Percentiles rank a stretch among this genome's conserved stretches.
These are phyloP conservation scores for Rhyacophila brunnea DNA, from an alignment of 1,140 invertebrate species.

Conservation along the genomic window DNA sequence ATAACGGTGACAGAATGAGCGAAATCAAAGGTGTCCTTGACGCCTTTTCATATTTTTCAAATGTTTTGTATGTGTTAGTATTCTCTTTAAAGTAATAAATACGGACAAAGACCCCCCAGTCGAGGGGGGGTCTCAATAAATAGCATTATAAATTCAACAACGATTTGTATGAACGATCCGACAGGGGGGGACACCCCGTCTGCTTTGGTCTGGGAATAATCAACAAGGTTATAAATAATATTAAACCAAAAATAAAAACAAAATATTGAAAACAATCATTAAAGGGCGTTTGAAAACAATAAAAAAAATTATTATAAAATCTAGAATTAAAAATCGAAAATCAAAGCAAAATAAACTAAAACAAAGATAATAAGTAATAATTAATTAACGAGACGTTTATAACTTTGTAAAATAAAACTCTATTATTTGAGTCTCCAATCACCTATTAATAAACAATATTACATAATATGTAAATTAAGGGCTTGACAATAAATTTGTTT, in stretches of 20 bases:
- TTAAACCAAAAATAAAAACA: constrained; percentile 15
- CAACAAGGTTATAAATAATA: constrained; percentile 23
- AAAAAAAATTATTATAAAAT: constrained; percentile 20
- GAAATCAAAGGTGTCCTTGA: no score
- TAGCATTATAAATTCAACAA: constrained; percentile 18
- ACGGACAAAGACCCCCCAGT: no score
- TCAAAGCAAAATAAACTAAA: constrained; percentile 26
- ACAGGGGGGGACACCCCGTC: constrained; percentile 14
- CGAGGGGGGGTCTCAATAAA: constrained; percentile 11
- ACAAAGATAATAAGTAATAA: constrained; percentile 30
- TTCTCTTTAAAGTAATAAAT: no score
- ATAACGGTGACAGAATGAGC: no score
- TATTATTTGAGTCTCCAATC: constrained; percentile 35
- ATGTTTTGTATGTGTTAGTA: no score
- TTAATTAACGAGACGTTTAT: constrained; percentile 33
- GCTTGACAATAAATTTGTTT: constrained; percentile 22
- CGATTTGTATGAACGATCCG: constrained; percentile 9
- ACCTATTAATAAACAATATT: constrained; percentile 35
- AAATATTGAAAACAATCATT: constrained; percentile 14
- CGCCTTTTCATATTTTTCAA: no score
- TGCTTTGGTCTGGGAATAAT: constrained; percentile 31
- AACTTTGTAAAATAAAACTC: constrained; percentile 38
- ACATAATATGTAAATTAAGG: constrained; percentile 29
- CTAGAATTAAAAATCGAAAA: constrained; percentile 7
- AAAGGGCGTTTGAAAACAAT: constrained; percentile 17